phyloP scores from a whole-genome alignment of 92 coral and sea anemone genomes.

The Epizoanthus illoricatus region DNA sequence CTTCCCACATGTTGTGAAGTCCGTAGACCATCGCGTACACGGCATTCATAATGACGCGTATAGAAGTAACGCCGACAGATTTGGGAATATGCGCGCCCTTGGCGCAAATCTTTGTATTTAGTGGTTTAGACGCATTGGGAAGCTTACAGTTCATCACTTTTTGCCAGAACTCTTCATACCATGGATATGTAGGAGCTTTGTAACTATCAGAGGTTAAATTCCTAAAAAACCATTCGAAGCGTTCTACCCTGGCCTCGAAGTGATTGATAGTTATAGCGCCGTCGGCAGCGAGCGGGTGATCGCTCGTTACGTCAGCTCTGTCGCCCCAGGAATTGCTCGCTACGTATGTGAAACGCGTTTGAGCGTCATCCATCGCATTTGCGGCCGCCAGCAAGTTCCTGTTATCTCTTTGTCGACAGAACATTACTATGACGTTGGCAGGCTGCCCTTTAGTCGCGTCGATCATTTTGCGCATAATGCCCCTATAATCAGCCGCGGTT shows the following conservation, averaged over 20 bases:
- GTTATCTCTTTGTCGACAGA: conserved; percentile 37
- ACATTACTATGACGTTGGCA: conserved; percentile 47
- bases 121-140: conserved; percentile 8
- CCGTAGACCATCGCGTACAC: conserved; percentile 59
- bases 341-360: conserved; percentile 44
- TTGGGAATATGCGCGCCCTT: conserved; percentile 29
- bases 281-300: conserved; percentile 38
- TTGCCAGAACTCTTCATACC: conserved; percentile 54
- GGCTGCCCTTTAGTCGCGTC: conserved; percentile 19
- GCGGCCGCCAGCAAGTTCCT: conserved; percentile 47
- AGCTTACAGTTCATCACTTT: conserved; percentile 39
- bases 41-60: conserved; percentile 50
- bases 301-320: conserved; percentile 34
- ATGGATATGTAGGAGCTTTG: conserved; percentile 25
- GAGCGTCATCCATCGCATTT: conserved; percentile 15
- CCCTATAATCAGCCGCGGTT: conserved; percentile 20
- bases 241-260: conserved; percentile 35
- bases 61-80: conserved; percentile 39
- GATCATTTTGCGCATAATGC: conserved; percentile 17
- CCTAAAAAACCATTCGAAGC: conserved; percentile 44
- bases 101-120: conserved; percentile 4
- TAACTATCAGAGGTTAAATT: conserved; percentile 26
- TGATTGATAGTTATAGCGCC: conserved; percentile 50
- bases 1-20: conserved; percentile 40
- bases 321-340: conserved; percentile 56